Evolutionary conservation across 2,797 vertebrate genomes (phyloP).

Genomic region (Danio tinwini): DNA sequence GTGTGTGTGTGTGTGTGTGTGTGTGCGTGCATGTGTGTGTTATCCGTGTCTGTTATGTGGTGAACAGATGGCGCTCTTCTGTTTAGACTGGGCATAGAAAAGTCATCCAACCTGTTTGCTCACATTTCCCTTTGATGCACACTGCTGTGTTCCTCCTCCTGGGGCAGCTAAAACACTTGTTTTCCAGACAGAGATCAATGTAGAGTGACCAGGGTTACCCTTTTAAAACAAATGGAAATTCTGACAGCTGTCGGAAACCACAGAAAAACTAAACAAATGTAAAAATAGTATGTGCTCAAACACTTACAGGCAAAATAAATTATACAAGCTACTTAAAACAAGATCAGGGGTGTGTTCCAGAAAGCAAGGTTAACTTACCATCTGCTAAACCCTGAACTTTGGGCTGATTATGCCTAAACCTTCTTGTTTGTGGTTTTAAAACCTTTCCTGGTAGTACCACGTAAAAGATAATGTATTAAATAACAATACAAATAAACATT

Average conservation of each 20-base stretch:
- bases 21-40: neutral
- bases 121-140: slow-evolving; percentile 1
- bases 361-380: too few relatives aligned
- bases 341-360: too few relatives aligned
- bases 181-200: neutral
- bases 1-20: neutral
- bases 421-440: too few relatives aligned
- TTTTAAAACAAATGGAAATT: slow-evolving; percentile 63
- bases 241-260: slow-evolving; percentile 61
- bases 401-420: too few relatives aligned
- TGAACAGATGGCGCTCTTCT: neutral
- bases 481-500: too few relatives aligned
- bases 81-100: slow-evolving; percentile 20
- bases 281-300: neutral
- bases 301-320: neutral
- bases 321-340: too few relatives aligned
- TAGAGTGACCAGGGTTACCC: slow-evolving; percentile 50
- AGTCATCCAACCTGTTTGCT: slow-evolving; percentile 70
- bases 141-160: neutral
- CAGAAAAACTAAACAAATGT: slow-evolving; percentile 15
- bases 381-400: too few relatives aligned
- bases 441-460: too few relatives aligned
- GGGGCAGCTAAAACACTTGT: neutral
- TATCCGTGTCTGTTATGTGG: neutral
- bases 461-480: too few relatives aligned